Percentiles rank a stretch among this genome's conserved stretches.
Conservation (phyloP, 2,113 vertebrate species). For the Hiodon alosoides region DNA sequence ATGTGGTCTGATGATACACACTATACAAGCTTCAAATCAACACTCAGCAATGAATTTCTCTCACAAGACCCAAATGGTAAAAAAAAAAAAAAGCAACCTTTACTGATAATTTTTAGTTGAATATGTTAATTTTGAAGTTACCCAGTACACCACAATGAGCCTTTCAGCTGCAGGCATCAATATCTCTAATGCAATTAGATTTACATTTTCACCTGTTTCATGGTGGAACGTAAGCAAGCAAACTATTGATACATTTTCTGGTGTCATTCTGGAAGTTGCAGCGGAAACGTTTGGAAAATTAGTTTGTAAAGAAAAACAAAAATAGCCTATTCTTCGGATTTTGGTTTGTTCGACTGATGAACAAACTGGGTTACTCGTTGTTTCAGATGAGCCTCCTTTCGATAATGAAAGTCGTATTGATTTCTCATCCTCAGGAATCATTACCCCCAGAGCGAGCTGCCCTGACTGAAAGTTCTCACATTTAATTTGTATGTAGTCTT, state of each 20-base stretch:
- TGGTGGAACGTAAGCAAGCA: neutral
- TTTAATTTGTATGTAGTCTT: constrained; percentile 71
- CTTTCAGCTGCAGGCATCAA: no score
- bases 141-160: no score
- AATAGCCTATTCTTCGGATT: neutral
- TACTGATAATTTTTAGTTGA: neutral
- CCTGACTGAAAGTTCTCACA: constrained; percentile 66
- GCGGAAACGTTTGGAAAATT: neutral
- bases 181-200: no score
- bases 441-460: constrained; percentile 66
- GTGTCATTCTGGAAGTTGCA: no score
- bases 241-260: no score
- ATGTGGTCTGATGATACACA: neutral
- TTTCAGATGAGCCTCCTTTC: constrained; percentile 41
- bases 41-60: constrained; percentile 34
- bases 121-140: no score
- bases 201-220: neutral
- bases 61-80: constrained; percentile 32
- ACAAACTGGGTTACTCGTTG: neutral
- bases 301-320: neutral
- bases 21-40: constrained; percentile 30
- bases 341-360: neutral
- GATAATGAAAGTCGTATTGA: constrained; percentile 80
- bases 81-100: constrained; percentile 3
- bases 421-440: constrained; percentile 78